Conservation (phyloP, 2,113 vertebrate species). For the Oenanthe melanoleuca region DNA sequence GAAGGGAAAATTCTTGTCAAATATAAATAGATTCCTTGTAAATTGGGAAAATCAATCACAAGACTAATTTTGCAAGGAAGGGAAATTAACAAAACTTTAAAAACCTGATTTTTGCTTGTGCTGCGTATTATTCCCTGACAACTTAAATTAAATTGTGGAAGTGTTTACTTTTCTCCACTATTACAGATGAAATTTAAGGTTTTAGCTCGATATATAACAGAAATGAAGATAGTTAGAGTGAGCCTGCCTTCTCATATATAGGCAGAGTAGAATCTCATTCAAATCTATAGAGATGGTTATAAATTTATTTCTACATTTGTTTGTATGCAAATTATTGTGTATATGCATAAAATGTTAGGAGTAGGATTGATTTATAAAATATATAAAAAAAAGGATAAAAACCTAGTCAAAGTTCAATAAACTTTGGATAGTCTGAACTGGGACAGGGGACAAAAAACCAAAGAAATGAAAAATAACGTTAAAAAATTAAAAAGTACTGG, state of each 20-base stretch:
- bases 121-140: not conserved
- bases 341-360: not conserved
- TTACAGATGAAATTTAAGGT: not conserved
- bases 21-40: not conserved
- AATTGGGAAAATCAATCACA: not conserved
- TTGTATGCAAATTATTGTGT: not conserved
- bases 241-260: not conserved
- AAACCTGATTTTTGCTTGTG: accelerated
- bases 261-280: not conserved
- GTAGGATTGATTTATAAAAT: not conserved
- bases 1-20: not conserved
- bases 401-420: not conserved
- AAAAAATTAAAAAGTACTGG: not conserved
- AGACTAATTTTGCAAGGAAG: not conserved
- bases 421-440: not conserved
- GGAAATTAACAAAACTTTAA: not conserved
- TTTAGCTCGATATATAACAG: not conserved
- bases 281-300: not conserved
- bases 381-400: not conserved
- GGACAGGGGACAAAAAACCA: not conserved
- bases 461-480: not conserved
- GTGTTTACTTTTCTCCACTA: not conserved
- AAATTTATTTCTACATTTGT: not conserved
- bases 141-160: not conserved
- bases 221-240: not conserved